phyloP scores from a whole-genome alignment of 2,113 vertebrate species.

The Raja brachyura region DNA sequence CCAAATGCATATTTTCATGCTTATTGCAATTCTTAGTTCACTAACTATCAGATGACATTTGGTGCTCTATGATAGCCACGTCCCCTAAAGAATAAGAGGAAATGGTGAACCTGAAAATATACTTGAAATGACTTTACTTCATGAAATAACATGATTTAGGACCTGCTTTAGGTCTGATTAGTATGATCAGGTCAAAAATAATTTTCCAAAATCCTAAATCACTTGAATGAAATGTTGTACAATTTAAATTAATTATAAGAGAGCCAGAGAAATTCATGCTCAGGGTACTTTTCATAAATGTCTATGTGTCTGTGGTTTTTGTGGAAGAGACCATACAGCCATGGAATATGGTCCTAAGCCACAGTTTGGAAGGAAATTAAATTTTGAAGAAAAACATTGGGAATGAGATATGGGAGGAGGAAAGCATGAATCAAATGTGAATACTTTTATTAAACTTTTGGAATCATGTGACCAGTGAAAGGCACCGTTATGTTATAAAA shows the following conservation, averaged over 20 bases:
- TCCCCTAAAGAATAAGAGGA: background rate
- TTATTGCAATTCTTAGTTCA: conserved; percentile 10
- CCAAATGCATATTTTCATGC: background rate
- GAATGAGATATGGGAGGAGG: background rate
- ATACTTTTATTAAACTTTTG: background rate
- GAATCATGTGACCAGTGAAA: background rate
- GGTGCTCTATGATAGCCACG: background rate
- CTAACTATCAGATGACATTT: conserved; percentile 10
- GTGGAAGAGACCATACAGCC: background rate
- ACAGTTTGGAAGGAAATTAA: conserved; percentile 33
- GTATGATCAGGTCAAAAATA: background rate
- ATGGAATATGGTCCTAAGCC: background rate
- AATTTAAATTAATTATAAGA: background rate
- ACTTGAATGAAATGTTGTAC: background rate
- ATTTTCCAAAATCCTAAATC: background rate
- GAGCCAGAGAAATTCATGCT: background rate
- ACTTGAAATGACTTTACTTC: background rate
- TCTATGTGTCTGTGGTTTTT: background rate
- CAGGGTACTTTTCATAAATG: background rate
- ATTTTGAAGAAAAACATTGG: conserved; percentile 5
- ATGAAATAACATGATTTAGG: conserved; percentile 16
- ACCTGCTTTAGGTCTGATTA: background rate
- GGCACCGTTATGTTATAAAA: conserved; percentile 12
- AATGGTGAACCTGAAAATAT: conserved; percentile 2
- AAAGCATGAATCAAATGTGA: conserved; percentile 20